phyloP scores from a whole-genome alignment of 2,888 invertebrate genomes.

The Eulithis testata region DNA sequence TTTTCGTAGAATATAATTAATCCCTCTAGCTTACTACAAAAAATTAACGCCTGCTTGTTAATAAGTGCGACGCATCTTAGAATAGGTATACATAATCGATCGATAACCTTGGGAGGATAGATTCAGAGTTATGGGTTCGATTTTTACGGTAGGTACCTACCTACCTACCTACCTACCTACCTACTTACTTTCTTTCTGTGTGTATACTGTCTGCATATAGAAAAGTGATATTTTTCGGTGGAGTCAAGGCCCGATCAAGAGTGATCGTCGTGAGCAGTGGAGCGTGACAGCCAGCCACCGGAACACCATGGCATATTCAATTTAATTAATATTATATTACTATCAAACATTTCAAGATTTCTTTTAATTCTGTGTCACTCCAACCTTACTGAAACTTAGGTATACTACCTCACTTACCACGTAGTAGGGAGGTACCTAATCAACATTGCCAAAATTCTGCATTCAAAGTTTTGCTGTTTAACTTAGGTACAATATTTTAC shows the following conservation, averaged over 20 bases:
- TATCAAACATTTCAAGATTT: slow-evolving; percentile 31
- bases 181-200: neutral
- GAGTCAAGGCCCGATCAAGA: slow-evolving; percentile 53
- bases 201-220: too few relatives aligned
- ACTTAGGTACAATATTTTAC: too few relatives aligned
- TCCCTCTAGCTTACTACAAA: neutral
- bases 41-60: neutral
- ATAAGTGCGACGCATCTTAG: slow-evolving; percentile 12
- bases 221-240: slow-evolving; percentile 51
- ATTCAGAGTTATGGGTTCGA: too few relatives aligned
- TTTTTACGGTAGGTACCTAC: slow-evolving; percentile 1
- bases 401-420: too few relatives aligned
- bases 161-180: neutral
- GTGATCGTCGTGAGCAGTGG: slow-evolving; percentile 47
- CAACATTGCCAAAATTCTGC: too few relatives aligned
- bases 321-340: too few relatives aligned
- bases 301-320: slow-evolving; percentile 51
- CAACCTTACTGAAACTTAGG: neutral
- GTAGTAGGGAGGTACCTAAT: too few relatives aligned
- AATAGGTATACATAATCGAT: neutral
- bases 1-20: neutral
- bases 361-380: slow-evolving; percentile 6
- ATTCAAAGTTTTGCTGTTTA: too few relatives aligned
- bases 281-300: slow-evolving; percentile 52
- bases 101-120: too few relatives aligned